phyloP scores from a whole-genome alignment of 92 coral and sea anemone genomes.

The Virgularia gustaviana region DNA sequence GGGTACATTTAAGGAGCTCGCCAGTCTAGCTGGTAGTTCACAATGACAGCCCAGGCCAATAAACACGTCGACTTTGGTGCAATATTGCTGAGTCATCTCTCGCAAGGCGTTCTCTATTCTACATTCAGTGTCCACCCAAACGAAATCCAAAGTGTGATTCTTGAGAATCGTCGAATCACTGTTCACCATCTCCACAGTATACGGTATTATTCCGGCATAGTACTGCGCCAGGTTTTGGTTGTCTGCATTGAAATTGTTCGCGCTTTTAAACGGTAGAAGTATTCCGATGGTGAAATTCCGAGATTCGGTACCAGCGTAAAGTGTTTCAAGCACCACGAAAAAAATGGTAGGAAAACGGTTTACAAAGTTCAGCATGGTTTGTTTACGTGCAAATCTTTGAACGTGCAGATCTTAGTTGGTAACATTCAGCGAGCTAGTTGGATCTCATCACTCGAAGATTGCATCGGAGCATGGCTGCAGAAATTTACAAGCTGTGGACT shows the following conservation, averaged over 20 bases:
- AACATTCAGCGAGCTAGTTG: neutral
- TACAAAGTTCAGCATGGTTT: neutral
- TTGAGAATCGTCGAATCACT: conserved; percentile 64
- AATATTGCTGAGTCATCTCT: conserved; percentile 73
- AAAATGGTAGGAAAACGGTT: neutral
- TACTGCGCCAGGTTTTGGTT: conserved; percentile 60
- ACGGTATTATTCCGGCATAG: conserved; percentile 81
- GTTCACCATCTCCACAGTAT: conserved; percentile 79
- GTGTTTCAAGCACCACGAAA: neutral
- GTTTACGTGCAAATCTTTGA: neutral
- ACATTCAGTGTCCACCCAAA: conserved; percentile 92
- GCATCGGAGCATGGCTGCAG: no score
- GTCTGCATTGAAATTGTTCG: neutral
- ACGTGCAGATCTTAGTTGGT: neutral
- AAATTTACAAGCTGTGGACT: no score
- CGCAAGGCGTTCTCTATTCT: conserved; percentile 67
- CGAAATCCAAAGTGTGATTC: conserved; percentile 68
- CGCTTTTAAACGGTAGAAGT: conserved; percentile 70
- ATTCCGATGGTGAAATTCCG: conserved; percentile 74
- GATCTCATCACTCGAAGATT: no score
- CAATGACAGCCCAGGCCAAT: conserved; percentile 94
- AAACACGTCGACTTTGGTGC: conserved; percentile 72
- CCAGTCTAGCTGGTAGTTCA: conserved; percentile 73
- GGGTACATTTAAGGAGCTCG: conserved; percentile 83
- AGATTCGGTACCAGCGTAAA: conserved; percentile 39